Percentiles rank a stretch among this genome's conserved stretches.
These are phyloP conservation scores for Eptesicus fuscus DNA, from an alignment of 2,113 vertebrate genomes.

Conservation along the genomic window DNA sequence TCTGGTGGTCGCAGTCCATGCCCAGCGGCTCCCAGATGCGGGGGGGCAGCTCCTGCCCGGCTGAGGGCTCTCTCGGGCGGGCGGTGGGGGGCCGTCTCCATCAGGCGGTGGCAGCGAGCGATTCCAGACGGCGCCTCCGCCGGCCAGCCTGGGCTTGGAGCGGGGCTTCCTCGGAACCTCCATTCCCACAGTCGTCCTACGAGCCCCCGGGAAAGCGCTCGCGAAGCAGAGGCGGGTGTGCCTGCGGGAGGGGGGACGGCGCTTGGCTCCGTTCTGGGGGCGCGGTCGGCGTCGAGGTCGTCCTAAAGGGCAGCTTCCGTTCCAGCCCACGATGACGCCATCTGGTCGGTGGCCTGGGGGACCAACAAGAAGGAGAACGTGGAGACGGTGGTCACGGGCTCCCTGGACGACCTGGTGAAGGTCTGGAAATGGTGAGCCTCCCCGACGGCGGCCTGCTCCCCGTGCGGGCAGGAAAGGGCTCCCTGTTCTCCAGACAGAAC, in stretches of 20 bases:
- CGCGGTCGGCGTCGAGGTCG: background rate
- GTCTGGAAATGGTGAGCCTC: slow-evolving; percentile 76
- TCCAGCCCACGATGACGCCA: slow-evolving; percentile 59
- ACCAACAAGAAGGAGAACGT: no score
- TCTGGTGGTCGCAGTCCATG: background rate
- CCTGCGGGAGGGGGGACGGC: background rate
- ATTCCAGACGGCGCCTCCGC: background rate
- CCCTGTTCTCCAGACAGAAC: background rate
- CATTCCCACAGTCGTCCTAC: background rate
- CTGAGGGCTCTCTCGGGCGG: background rate
- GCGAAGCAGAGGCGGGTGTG: background rate
- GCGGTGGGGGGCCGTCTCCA: background rate
- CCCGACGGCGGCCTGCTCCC: background rate
- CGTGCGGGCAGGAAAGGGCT: background rate
- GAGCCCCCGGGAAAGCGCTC: background rate
- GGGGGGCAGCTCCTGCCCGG: no score
- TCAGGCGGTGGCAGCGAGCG: background rate
- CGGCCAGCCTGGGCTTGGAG: background rate
- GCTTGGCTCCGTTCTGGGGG: background rate
- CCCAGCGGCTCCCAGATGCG: background rate
- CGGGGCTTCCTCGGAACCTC: background rate
- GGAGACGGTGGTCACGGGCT: no score
- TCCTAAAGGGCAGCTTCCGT: background rate
- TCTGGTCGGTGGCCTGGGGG: no score
- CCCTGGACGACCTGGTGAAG: no score